Evolutionary conservation across 2,113 vertebrate genomes (phyloP), one percentile per base, ranked within the genome.

Genomic region (Callopanchax toddi): DNA sequence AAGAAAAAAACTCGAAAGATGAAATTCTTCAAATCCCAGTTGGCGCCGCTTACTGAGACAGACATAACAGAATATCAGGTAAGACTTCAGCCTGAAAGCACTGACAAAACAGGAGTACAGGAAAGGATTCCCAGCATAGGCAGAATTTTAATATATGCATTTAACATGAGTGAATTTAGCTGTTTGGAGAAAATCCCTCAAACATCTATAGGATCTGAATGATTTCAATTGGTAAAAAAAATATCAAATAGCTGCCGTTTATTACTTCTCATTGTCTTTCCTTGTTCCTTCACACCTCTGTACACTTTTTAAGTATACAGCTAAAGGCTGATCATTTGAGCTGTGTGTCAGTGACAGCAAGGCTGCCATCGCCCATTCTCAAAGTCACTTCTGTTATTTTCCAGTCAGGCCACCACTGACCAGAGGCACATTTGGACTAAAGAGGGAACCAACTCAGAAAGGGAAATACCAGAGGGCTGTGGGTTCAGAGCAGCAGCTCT

Each of bases 1-100:
- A 58, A 60, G 52, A 64, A 6, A 46, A 84, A 75, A 25, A 16
- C 69, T 26, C 71, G 85, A 59, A 88, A 72, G 80, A 94, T 80
- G 78, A 48, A 59, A 37, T 54, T 67, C 17, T 1, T 1, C 15
- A 0, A 53, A 49, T 85, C 85, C 26, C 44, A 15, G 57, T 86
- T 96, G 65, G 4, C 86, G 40, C 79, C 91, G 44, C 16, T 95
- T 40, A 29, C 43, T 44, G 96, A 96, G 91, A 86, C 11, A 59
- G 91, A 93, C 70, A 93, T 94, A 89, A 83, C 45, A 34, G 40
- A 81, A 53, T 29, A 13, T 43, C 5, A 2, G 18, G 67, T 76
- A 15, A 68, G 36, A 72, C 71, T 58, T 45, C 49, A 70, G 42
- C 87, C 82, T 36, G 83, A 57, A 73, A 21, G 15, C 23, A 52